Conservation (phyloP, 1,140 invertebrate genomes). For the Centruroides sculpturatus region DNA sequence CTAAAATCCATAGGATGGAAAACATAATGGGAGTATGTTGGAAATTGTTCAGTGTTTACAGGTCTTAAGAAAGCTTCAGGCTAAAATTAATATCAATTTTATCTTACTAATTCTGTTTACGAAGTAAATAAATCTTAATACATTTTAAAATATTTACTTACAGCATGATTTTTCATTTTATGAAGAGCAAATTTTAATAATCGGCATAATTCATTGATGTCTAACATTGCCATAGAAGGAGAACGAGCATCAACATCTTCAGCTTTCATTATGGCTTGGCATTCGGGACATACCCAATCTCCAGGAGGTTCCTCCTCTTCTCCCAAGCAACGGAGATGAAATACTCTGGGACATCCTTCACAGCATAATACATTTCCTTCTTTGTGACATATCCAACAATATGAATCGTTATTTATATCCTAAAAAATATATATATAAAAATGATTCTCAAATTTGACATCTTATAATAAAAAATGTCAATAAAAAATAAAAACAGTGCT, state of each 20-base stretch:
- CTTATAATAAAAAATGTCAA: no score
- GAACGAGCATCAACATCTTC: constrained; percentile 57
- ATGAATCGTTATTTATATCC: constrained; percentile 46
- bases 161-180: constrained; percentile 55
- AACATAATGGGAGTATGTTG: constrained; percentile 61
- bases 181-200: constrained; percentile 56
- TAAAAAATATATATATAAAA: constrained; percentile 9
- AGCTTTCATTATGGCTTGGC: constrained; percentile 56
- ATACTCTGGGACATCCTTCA: constrained; percentile 68
- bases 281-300: constrained; percentile 78
- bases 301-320: constrained; percentile 32
- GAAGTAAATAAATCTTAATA: no score
- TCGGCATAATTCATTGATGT: constrained; percentile 52
- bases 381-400: constrained; percentile 68
- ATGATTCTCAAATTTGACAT: no score
- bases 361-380: constrained; percentile 45
- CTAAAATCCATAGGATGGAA: constrained; percentile 70
- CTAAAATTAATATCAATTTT: background rate
- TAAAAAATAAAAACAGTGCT: no score
- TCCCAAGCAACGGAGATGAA: constrained; percentile 53
- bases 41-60: constrained; percentile 49
- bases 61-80: constrained; percentile 46
- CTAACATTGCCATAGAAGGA: constrained; percentile 51
- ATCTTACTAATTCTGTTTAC: background rate
- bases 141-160: constrained; percentile 29